A percentile compares a stretch with the other conserved stretches of the same genome.
These are phyloP conservation scores for Formica selysi DNA, from an alignment of 1,140 invertebrate species.

Conservation along the genomic window DNA sequence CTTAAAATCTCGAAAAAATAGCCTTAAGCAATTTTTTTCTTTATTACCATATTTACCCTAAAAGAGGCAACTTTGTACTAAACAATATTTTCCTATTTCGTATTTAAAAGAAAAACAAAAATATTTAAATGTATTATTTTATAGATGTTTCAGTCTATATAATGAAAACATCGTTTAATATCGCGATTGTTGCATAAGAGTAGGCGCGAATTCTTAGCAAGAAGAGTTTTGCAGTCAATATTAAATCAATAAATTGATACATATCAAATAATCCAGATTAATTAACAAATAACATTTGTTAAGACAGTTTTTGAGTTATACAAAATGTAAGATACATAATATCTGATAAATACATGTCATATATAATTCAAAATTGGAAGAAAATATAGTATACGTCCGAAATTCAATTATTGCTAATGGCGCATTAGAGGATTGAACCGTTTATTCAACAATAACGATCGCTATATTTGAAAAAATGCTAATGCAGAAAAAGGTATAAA, in stretches of 20 bases:
- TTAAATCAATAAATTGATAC: slow-evolving; percentile 16
- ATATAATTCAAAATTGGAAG: neutral
- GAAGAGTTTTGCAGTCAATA: no score
- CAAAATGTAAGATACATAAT: neutral
- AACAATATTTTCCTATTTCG: no score
- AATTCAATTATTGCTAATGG: neutral
- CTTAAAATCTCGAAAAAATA: no score
- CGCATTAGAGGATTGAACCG: slow-evolving; percentile 41
- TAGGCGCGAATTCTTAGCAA: no score
- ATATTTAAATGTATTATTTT: no score
- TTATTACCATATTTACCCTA: no score
- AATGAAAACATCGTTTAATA: no score
- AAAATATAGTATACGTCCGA: neutral
- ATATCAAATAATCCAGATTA: neutral
- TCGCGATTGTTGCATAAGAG: no score
- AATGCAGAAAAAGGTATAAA: slow-evolving; percentile 50
- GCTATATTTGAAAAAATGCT: slow-evolving; percentile 64
- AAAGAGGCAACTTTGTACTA: no score
- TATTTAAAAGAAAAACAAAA: no score
- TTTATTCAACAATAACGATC: slow-evolving; percentile 69
- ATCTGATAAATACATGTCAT: neutral
- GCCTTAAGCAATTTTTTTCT: no score
- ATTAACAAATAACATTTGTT: slow-evolving; percentile 1
- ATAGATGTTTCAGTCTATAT: no score
- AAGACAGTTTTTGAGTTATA: neutral